Percentiles rank a stretch among this genome's conserved stretches.
Conservation (phyloP, 1,140 invertebrate genomes). For the Rhyacophila brunnea region DNA sequence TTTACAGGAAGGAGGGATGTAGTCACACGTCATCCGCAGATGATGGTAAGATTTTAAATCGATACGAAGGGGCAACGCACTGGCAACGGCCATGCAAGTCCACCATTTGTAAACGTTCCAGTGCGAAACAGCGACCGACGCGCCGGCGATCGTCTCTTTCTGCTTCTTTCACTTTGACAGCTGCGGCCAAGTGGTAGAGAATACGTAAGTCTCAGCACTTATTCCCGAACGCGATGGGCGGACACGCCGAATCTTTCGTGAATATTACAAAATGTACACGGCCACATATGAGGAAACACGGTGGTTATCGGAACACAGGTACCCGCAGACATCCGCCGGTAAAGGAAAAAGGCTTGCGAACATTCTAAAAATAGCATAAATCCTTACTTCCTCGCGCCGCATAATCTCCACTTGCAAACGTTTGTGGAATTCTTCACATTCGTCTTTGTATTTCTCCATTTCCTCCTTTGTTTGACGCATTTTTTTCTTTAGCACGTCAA, state of each 20-base stretch:
- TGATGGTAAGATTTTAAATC: conserved; percentile 23
- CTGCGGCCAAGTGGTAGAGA: conserved; percentile 9
- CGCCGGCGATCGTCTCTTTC: conserved; percentile 10
- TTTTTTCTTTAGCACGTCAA: conserved; percentile 98
- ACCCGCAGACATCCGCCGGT: not conserved
- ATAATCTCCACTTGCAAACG: conserved; percentile 86
- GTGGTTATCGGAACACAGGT: conserved; percentile 6
- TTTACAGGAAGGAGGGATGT: too few species aligned
- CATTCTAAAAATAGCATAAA: conserved; percentile 9
- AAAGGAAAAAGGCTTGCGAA: not conserved
- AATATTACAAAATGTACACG: not conserved
- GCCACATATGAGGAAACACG: conserved; percentile 3
- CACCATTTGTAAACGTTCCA: conserved; percentile 20
- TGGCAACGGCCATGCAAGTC: not conserved
- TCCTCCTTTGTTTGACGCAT: conserved; percentile 98
- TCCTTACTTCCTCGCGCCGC: conserved; percentile 91
- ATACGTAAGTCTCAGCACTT: conserved; percentile 13
- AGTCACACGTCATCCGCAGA: conserved; percentile 20
- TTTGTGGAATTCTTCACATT: conserved; percentile 89
- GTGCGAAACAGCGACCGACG: conserved; percentile 4
- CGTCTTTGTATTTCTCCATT: conserved; percentile 96
- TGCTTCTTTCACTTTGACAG: conserved; percentile 20
- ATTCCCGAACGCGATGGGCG: conserved; percentile 11
- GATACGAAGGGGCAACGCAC: conserved; percentile 25
- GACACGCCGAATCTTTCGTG: conserved; percentile 13